A percentile compares a stretch with the other conserved stretches of the same genome.
These are phyloP conservation scores for Dicerorhinus sumatrensis DNA, from an alignment of 2,113 vertebrate species.

Conservation along the genomic window DNA sequence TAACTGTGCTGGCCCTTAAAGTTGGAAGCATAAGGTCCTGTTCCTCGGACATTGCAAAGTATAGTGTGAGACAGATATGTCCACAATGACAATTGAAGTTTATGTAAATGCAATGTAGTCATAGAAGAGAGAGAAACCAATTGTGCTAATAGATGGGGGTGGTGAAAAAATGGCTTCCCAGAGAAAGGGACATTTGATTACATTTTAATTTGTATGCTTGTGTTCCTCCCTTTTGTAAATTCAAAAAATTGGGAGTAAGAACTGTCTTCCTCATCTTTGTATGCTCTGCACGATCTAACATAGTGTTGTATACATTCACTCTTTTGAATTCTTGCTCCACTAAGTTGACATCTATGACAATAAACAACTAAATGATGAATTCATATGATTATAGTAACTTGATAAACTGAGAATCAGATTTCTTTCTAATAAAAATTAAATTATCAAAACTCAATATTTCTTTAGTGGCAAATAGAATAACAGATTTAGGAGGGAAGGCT, in stretches of 20 bases:
- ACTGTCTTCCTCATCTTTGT: neutral
- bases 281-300: neutral
- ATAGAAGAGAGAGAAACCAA: neutral
- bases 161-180: neutral
- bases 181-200: neutral
- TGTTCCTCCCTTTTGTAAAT: slow-evolving; percentile 27
- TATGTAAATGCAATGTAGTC: neutral
- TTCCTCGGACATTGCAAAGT: neutral
- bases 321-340: neutral
- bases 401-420: neutral
- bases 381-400: slow-evolving; percentile 23
- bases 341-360: slow-evolving; percentile 31
- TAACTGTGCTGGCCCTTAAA: neutral
- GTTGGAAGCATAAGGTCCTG: neutral
- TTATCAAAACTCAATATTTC: neutral
- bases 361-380: slow-evolving; percentile 15
- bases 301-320: slow-evolving; percentile 4
- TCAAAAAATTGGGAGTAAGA: neutral
- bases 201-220: slow-evolving; percentile 42
- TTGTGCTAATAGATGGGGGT: slow-evolving; percentile 21
- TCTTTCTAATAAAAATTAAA: slow-evolving; percentile 53
- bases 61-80: neutral
- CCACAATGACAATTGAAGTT: neutral
- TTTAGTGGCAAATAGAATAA: slow-evolving; percentile 13
- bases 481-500: neutral